Evolutionary conservation across 2,888 invertebrate species (phyloP).

Genomic region (Melitaea athalia): DNA sequence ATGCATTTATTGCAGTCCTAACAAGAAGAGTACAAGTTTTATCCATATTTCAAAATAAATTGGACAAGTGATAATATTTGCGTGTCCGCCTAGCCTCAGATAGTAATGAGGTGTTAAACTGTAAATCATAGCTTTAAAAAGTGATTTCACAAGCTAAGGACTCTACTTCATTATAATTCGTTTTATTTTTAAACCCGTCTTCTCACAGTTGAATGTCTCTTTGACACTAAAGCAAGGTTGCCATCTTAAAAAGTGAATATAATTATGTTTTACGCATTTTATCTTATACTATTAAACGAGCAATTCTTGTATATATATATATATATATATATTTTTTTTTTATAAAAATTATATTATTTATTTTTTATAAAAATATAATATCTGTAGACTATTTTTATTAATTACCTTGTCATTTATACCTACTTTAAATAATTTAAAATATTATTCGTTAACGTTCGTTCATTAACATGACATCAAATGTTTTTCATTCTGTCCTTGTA

Average conservation of each 20-base stretch:
- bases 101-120: constrained; percentile 30
- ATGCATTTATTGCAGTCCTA: not conserved
- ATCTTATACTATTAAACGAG: no score
- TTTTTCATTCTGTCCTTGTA: not conserved
- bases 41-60: constrained; percentile 3
- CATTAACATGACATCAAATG: not conserved
- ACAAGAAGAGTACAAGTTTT: not conserved
- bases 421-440: not conserved
- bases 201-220: constrained; percentile 17
- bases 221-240: constrained; percentile 26
- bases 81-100: constrained; percentile 16
- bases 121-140: constrained; percentile 29
- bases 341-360: no score
- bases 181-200: constrained; percentile 28
- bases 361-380: no score
- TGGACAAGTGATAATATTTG: constrained; percentile 19
- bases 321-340: no score
- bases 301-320: not conserved
- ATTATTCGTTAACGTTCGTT: not conserved
- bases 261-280: no score
- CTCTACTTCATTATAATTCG: constrained; percentile 8
- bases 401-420: no score
- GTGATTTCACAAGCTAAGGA: constrained; percentile 20
- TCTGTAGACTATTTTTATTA: no score
- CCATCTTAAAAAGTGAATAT: no score